A percentile compares a stretch with the other conserved stretches of the same genome.
Evolutionary conservation across 2,888 invertebrate species (phyloP).

Genomic region (Lydus trimaculatus): DNA sequence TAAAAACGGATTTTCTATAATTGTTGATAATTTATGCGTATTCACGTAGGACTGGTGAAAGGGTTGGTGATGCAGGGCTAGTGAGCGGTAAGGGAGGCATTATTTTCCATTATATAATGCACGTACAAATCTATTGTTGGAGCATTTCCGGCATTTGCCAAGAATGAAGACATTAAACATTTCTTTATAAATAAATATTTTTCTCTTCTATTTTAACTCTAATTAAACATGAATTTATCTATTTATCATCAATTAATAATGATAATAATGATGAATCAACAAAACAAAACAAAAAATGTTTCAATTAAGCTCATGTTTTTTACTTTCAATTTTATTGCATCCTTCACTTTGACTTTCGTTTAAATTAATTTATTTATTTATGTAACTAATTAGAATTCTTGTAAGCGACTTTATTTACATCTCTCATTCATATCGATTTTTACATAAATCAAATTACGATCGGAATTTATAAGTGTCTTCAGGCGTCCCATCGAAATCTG

Average conservation of each 20-base stretch:
- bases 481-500: neutral
- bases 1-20: slow-evolving; percentile 34
- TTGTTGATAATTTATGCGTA: slow-evolving; percentile 53
- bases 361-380: slow-evolving; percentile 27
- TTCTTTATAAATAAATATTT: neutral
- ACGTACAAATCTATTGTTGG: slow-evolving; percentile 56
- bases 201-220: neutral
- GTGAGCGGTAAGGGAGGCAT: slow-evolving; percentile 38
- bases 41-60: slow-evolving; percentile 48
- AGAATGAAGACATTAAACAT: slow-evolving; percentile 34
- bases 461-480: neutral
- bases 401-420: slow-evolving; percentile 22
- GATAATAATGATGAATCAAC: neutral
- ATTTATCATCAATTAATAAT: neutral
- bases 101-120: slow-evolving; percentile 51
- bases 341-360: slow-evolving; percentile 31
- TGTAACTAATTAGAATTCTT: slow-evolving; percentile 26
- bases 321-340: slow-evolving; percentile 27
- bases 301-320: slow-evolving; percentile 1
- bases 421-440: slow-evolving; percentile 5
- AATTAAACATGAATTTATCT: neutral
- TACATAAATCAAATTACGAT: slow-evolving; percentile 6
- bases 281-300: neutral
- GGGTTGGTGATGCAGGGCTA: slow-evolving; percentile 33
- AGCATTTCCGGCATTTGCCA: slow-evolving; percentile 55